Evolutionary conservation across 1,140 invertebrate genomes (phyloP), one percentile per base, ranked within the genome.

Genomic region (Drosophila gunungcola): DNA sequence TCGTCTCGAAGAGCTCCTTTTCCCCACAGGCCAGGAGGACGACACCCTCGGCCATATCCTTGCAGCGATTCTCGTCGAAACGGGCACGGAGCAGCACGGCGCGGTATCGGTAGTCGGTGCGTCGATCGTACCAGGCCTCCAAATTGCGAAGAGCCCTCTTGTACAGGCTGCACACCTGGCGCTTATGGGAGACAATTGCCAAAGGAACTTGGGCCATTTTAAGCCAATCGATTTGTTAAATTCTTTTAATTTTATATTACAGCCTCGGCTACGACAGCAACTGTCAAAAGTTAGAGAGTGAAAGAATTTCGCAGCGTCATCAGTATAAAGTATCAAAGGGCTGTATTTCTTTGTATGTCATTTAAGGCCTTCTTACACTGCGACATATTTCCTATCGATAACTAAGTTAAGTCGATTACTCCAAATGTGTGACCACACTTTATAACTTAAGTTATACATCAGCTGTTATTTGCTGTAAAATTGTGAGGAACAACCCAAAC

Each of bases 61-160:
- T 94, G 41, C 96, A 94, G 69, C 94, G 94, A 91, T 98, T 96
- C 73, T 97, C 93, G 75, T 99, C 98, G 92, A 99, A 99, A 56
- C 96, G 94, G 3, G 95, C 94, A 55, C 98, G 94, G 81, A 98
- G 78, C 2, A 98, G 65, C 0, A 96, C 94, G 51, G 96, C 96
- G 43, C 97, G 93, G 91, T 96, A 98, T 43, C 97, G 95, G 90
- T 94, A 96, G 3, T 94, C 92, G 73, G 94, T 91, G 84, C 95
- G 93, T 61, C 92, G 72, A 77, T 93, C 84, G 63, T 94, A 93
- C 93, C 93, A 96, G 60, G 93, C 82, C 91, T 96, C 94, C 9
- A 95, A 56, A 80, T 94, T 94, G 54, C 95, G 93, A 11, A 95
- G 75, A 48, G 94, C 93, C 58, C 93, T 92, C 92, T 96, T 98